Percentiles rank a stretch among this genome's conserved stretches.
phyloP scores from a whole-genome alignment of 1,140 invertebrate genomes.

The Trichonephila inaurata region DNA sequence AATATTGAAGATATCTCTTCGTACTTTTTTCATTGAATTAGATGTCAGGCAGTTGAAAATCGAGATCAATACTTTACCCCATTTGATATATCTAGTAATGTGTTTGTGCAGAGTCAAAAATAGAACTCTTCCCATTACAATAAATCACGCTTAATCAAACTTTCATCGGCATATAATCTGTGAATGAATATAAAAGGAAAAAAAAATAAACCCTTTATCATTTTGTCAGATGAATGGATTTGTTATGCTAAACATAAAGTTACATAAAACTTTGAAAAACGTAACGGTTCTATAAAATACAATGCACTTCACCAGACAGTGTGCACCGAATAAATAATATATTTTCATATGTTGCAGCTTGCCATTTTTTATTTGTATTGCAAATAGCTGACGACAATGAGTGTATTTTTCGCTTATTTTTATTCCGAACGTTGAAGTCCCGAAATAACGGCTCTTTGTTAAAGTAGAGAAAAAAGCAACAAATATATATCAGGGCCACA shows the following conservation, averaged over 20 bases:
- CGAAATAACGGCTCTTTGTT: not conserved
- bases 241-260: not conserved
- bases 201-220: not conserved
- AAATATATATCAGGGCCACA: not conserved
- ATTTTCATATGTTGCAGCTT: not conserved
- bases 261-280: not conserved
- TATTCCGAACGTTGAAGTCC: not conserved
- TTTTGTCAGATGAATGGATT: not conserved
- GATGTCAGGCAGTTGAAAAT: too few relatives aligned
- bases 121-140: not conserved
- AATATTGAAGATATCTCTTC: too few relatives aligned
- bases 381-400: not conserved
- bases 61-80: too few relatives aligned
- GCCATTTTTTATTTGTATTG: not conserved
- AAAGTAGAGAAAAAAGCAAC: slow-evolving; percentile 17
- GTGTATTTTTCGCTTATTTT: not conserved
- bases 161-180: not conserved
- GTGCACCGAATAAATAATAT: not conserved
- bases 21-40: too few relatives aligned
- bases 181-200: not conserved
- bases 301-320: not conserved
- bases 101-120: too few relatives aligned
- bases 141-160: not conserved
- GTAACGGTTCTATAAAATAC: not conserved
- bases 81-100: too few relatives aligned